A percentile compares a stretch with the other conserved stretches of the same genome.
Evolutionary conservation across 1,140 invertebrate species (phyloP).

Genomic region (Drosophila watanabei): DNA sequence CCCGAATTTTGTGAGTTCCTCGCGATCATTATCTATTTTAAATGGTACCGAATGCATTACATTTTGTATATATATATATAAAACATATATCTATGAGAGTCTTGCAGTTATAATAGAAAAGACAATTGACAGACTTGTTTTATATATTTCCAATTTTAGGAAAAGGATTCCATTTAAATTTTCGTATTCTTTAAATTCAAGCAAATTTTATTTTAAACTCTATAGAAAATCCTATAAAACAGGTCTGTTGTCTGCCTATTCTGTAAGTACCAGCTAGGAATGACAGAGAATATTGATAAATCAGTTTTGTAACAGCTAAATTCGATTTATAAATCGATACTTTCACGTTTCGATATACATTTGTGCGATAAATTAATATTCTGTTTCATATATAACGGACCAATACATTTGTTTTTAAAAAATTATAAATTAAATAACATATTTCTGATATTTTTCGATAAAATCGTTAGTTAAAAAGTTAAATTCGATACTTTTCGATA

Average conservation of each 20-base stretch:
- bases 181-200: neutral
- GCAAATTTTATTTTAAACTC: neutral
- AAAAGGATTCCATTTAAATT: neutral
- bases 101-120: conserved; percentile 8
- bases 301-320: neutral
- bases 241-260: neutral
- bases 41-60: conserved; percentile 19
- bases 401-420: neutral
- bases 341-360: neutral
- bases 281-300: neutral
- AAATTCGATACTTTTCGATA: neutral
- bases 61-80: conserved; percentile 13
- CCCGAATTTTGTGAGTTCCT: conserved; percentile 1
- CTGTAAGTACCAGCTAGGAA: neutral
- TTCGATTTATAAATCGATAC: neutral
- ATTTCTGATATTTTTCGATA: neutral
- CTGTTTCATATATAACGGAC: neutral
- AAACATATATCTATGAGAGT: conserved; percentile 4
- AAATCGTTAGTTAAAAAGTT: neutral
- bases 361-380: neutral
- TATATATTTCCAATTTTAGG: neutral
- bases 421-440: neutral
- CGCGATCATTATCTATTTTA: conserved; percentile 3
- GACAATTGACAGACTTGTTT: neutral
- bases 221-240: neutral